Percentiles rank a stretch among this genome's conserved stretches.
Evolutionary conservation across 2,113 vertebrate species (phyloP).

Genomic region (Notothenia rossii): DNA sequence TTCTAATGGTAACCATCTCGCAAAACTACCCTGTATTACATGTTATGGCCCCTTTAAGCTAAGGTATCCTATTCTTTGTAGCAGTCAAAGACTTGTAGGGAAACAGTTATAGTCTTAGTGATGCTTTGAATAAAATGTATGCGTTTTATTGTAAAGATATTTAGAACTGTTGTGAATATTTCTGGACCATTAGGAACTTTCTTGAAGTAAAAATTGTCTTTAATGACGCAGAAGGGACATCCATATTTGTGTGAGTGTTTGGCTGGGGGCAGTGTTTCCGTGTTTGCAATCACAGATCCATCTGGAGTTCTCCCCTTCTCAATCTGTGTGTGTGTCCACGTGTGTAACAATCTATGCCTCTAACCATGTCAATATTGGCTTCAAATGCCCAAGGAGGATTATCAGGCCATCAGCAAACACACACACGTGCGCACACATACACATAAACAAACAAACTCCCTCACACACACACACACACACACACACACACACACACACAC

Average conservation of each 20-base stretch:
- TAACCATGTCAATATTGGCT: conserved; percentile 26
- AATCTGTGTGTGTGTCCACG: conserved; percentile 12
- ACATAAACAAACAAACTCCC: no score
- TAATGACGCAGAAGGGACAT: neutral
- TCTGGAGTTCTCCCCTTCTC: conserved; percentile 29
- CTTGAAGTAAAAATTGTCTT: neutral
- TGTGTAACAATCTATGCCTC: conserved; percentile 8
- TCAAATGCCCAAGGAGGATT: conserved; percentile 14
- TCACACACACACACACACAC: neutral
- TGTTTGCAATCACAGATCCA: conserved; percentile 41
- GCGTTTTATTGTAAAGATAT: no score
- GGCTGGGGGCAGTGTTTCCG: conserved; percentile 10
- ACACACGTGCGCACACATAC: neutral
- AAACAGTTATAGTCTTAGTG: no score
- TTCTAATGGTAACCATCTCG: no score
- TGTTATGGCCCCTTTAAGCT: no score
- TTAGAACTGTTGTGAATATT: no score
- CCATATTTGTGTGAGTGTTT: conserved; percentile 7
- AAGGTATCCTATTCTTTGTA: no score
- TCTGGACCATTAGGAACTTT: no score
- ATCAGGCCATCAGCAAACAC: conserved; percentile 10
- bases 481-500: no score
- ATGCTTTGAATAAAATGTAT: no score
- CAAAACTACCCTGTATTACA: no score
- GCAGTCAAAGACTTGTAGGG: no score